Base-by-base conservation (phyloP, 2,888 invertebrate species). In the Ectemnius cavifrons region DNA sequence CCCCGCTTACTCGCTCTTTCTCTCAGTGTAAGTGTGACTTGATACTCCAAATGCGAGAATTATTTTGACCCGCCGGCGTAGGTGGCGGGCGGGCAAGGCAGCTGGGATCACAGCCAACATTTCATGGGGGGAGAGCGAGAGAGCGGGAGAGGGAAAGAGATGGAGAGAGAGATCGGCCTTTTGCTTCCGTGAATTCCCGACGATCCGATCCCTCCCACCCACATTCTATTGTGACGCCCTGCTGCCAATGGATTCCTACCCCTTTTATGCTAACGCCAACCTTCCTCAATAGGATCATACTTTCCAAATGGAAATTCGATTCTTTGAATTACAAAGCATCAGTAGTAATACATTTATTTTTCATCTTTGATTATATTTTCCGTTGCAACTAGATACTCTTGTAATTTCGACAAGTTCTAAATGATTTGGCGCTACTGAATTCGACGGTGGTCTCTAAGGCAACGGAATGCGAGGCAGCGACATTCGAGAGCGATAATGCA, bases 61-160 rank as follows among this genome's bases (percentile, higher is more conserved):
- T 74, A 69, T 82, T 77, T 74, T 82, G 37, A 37, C 37, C 37
- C 37, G 37, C 37, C 37, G 37, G 37, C 37, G 37, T 37, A 37
- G 37, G 37, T 37, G 37, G 78, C 71, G 74, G 71, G 75, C 73
- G 66, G 63, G 68, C 63, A 58, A 74, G 73, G 67, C 81, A 75
- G 71, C 57, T 82, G 83, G 84, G 83, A 80, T 13, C 73, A 60
- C 20, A 67, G 83, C 83, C 84, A 84, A 84, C 75, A 70, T 37
- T 8, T 37, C 37, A 37, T 37, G 37, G 37, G 37, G 37, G 37
- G 37, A 37, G 37, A 37, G 37, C 2, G 37, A 4, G 37, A 37
- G 37, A 37, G 37, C 2, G 37, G 1, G 37, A 37, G 37, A 37
- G 28, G 8, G 28, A 37, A 8, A 37, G 28, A 37, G 28, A 37